Base-by-base conservation (phyloP, 2,888 invertebrate species). In the Acanthoscelides obtectus region DNA sequence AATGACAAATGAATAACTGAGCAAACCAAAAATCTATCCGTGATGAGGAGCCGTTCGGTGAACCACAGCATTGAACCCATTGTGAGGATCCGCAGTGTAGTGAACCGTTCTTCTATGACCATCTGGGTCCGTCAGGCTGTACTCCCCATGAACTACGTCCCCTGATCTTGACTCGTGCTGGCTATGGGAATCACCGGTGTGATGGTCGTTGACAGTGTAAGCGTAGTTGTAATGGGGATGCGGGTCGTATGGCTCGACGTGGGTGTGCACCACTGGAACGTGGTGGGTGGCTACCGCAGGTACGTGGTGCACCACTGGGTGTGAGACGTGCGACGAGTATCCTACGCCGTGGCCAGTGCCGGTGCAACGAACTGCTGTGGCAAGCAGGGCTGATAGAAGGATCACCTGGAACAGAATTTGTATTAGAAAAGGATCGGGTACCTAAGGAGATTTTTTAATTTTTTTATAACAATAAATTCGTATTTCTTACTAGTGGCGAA, bases 141-240 rank as follows among this genome's bases (percentile, higher is more conserved):
- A 85, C 75, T 83, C 83, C 0, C 84, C 84, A 68, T 81, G 80
- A 66, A 85, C 84, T 22, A 82, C 79, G 73, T 85, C 83, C 2
- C 84, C 84, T 70, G 81, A 75, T 65, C 84, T 80, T 17, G 78
- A 79, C 76, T 85, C 84, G 74, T 84, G 82, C 74, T 85, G 85
- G 73, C 82, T 84, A 72, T 85, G 85, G 22, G 82, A 83, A 75
- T 85, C 85, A 0, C 85, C 85, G 21, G 84, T 84, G 65, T 81
- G 79, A 22, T 79, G 80, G 75, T 85, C 85, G 76, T 84, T 83
- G 17, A 85, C 84, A 25, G 84, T 80, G 77, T 85, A 85, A 6
- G 83, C 82, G 73, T 80, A 85, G 25, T 79, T 82, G 79, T 85
- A 85, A 20, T 83, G 81, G 3, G 84, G 85, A 72, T 83, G 78